Evolutionary conservation across 1,140 invertebrate genomes (phyloP).

Genomic region (Apis laboriosa): DNA sequence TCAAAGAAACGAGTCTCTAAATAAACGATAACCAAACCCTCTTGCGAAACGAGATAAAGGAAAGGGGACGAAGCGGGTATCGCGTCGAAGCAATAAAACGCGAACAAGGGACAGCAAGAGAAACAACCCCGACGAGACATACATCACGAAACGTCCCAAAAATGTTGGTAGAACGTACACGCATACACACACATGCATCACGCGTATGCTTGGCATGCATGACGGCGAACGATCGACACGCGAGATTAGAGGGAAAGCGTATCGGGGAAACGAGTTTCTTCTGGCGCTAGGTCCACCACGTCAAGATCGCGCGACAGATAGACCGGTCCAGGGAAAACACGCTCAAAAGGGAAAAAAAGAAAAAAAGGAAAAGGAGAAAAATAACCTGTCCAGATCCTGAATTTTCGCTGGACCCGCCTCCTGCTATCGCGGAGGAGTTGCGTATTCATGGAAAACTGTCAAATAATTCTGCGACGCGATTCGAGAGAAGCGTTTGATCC

Average conservation of each 20-base stretch:
- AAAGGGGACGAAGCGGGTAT: slow-evolving; percentile 9
- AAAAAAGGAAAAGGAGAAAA: background rate
- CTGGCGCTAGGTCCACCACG: slow-evolving; percentile 7
- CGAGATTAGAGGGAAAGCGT: slow-evolving; percentile 37
- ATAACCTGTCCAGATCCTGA: background rate
- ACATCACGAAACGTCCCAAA: slow-evolving; percentile 4
- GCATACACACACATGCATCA: too few relatives aligned
- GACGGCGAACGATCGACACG: slow-evolving; percentile 21
- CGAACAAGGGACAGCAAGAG: background rate
- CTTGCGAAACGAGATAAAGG: background rate
- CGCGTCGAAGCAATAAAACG: background rate
- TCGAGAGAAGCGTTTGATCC: slow-evolving; percentile 61
- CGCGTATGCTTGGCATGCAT: slow-evolving; percentile 13
- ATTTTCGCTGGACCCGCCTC: background rate
- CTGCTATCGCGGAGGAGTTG: slow-evolving; percentile 29
- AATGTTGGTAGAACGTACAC: background rate
- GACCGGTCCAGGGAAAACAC: slow-evolving; percentile 15
- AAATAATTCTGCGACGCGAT: slow-evolving; percentile 58
- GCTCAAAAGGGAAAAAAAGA: background rate
- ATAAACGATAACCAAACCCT: background rate
- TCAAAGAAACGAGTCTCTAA: background rate
- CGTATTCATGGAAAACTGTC: slow-evolving; percentile 57
- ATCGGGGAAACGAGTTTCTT: slow-evolving; percentile 33
- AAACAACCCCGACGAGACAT: background rate
- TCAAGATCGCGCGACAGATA: slow-evolving; percentile 40